Base-by-base conservation (phyloP, 2,888 invertebrate genomes). In the Strigamia crassipes region DNA sequence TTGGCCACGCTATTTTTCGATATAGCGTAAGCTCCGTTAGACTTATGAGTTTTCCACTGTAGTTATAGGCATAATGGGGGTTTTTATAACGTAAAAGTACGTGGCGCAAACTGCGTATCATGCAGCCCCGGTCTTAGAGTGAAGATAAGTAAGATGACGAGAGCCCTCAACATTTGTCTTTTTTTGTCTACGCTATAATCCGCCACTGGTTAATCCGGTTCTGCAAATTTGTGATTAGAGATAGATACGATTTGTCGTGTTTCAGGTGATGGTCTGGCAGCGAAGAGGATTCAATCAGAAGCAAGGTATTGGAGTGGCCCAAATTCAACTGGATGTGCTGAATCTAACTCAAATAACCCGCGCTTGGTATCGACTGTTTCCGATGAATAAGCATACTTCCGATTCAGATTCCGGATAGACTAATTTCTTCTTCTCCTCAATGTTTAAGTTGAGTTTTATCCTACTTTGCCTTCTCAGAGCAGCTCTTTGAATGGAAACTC, bases 291-390 rank as follows among this genome's bases (percentile, higher is more conserved):
- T 95, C 88, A 94, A 95, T 86, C 95, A 95, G 88, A 96, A 96
- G 87, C 89, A 89, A 82, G 90, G 90, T 23, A 89, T 96, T 66
- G 96, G 96, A 13, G 96, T 96, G 78, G 94, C 93, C 0, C 95
- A 96, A 88, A 92, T 97, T 84, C 92, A 93, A 84, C 90, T 97
- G 84, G 95, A 96, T 88, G 92, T 92, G 86, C 90, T 96, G 82
- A 92, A 93, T 78, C 90, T 96, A 84, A 92, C 94, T 38, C 93
- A 93, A 87, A 91, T 94, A 85, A 94, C 94, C 77, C 92, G 93
- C 86, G 94, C 95, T 84, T 96, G 96, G 96, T 97, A 96, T 90
- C 94, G 95, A 83, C 90, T 97, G 84, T 96, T 95, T 89, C 94
- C 95, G 46, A 94, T 95, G 87, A 93, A 94, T 18, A 83, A 82